Evolutionary conservation across 2,113 vertebrate species (phyloP), one percentile per base, ranked within the genome.

Genomic region (Atrichornis clamosus): DNA sequence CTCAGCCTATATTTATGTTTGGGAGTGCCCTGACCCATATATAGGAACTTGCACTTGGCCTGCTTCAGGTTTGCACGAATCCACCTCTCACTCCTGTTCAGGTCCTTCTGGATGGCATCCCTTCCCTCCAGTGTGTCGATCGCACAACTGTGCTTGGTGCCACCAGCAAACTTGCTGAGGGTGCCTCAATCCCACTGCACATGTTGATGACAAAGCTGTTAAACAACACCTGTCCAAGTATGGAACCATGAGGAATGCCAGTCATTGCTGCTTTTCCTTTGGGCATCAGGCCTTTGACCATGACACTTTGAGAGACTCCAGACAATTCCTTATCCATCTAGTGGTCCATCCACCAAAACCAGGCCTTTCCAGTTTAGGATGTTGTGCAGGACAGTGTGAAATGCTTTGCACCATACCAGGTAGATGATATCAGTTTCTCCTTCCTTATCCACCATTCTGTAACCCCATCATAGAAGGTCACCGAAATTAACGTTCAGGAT

Each of bases 91-190:
- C 44, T 41, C 24, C 52, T n/a, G 39, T 56, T 53, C 24, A n/a
- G 17, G 13, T 74, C 18, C 18, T 32, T 35, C 32, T n/a, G 52
- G 39, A 56, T 42, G 52, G 17, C 7, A 44, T 27, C 13, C 17
- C 30, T 56, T n/a, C 15, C 12, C 7, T 44, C 32, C 3, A 4
- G 10, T 15, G 14, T n/a, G 18, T n/a, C 7, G 1, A n/a, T 15
- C 27, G 32, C 32, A 12, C 39, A 17, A 28, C 32, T 21, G 5
- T 15, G 52, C 30, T n/a, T 56, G 10, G 18, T 28, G 32, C 27
- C 32, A 15, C n/a, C 23, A n/a, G 32, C 8, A 15, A 27, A 74
- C 52, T 56, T 56, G 52, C 33, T 44, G 70, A 14, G 32, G 10
- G 2, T n/a, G 23, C 32, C 39, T 73, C 1, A 0, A 44, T n/a